Evolutionary conservation across 2,888 invertebrate species (phyloP), one percentile per base, ranked within the genome.

Genomic region (Lypha dubia): DNA sequence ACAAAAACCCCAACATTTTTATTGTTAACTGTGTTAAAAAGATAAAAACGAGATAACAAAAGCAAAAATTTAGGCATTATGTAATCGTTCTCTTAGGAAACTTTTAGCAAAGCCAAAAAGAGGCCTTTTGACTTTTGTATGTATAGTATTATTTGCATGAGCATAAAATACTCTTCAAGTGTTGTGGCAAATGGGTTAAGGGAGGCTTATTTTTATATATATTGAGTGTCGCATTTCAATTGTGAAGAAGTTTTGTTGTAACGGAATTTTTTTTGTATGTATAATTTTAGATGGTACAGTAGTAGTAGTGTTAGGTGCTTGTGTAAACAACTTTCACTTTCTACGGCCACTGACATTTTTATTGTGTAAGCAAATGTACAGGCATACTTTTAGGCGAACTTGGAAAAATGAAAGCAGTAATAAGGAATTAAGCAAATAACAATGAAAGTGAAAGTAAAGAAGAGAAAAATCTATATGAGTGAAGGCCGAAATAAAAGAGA

Each of bases 341-440:
- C 44, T 65, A 49, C 65, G 79, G 79, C 70, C 79, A 60, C 79
- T 79, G 65, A 70, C 79, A 71, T 75, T 83, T 20, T 22, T n/a
- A 41, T 65, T 65, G 44, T 67, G 53, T 60, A 65, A 53, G 6
- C 17, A n/a, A 38, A 71, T 51, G 56, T 35, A 24, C 22, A 73
- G 56, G 84, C 74, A 84, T 77, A 77, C 58, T 58, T 81, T 74
- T 77, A 73, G 84, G 80, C 67, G 51, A 83, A 35, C 56, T 63
- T n/a, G n/a, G n/a, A 15, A 62, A 70, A 46, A 49, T 63, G 15
- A 41, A 46, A 70, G 11, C 6, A 22, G n/a, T 28, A 49, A 49
- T 44, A 49, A 65, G 49, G 51, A 77, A 79, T 24, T 67, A 38
- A 32, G 24, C n/a, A 62, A 80, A 32, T 53, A n/a, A 68, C 63